Percentiles rank a stretch among this genome's conserved stretches.
Evolutionary conservation across 2,797 vertebrate genomes (phyloP).

Genomic region (Coreius guichenoti): DNA sequence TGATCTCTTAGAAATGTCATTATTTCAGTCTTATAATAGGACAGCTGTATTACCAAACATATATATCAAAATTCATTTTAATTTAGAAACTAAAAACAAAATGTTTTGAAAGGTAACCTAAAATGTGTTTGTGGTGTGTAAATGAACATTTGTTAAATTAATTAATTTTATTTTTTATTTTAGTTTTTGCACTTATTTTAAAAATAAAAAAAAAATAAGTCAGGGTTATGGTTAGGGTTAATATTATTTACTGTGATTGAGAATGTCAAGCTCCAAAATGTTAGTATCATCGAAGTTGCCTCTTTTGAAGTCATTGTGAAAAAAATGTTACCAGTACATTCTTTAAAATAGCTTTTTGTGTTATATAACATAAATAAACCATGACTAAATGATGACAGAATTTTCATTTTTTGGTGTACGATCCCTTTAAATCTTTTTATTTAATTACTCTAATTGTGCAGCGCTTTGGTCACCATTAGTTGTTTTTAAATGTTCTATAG

Average conservation of each 20-base stretch:
- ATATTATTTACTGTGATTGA: background rate
- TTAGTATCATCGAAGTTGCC: background rate
- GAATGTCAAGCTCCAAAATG: background rate
- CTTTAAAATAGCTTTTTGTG: background rate
- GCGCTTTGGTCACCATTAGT: background rate
- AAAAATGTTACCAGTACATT: background rate
- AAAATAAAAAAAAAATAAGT: too few relatives aligned
- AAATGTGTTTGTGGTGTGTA: background rate
- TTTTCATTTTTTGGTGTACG: background rate
- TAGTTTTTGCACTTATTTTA: too few relatives aligned
- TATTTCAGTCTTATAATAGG: too few relatives aligned
- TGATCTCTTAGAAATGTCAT: background rate
- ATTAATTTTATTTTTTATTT: too few relatives aligned
- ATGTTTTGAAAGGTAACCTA: background rate
- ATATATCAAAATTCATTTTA: too few relatives aligned
- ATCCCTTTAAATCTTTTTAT: slow-evolving; percentile 12
- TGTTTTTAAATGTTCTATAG: background rate
- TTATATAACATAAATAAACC: background rate
- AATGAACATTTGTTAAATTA: too few relatives aligned
- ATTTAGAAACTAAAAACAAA: background rate
- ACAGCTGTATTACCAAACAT: too few relatives aligned
- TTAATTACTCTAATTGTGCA: background rate
- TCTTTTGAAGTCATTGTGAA: background rate
- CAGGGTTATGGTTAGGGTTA: too few relatives aligned
- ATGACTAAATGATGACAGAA: background rate